Evolutionary conservation across 2,888 invertebrate species (phyloP), one percentile per base, ranked within the genome.

Genomic region (Ephialtes manifestator): DNA sequence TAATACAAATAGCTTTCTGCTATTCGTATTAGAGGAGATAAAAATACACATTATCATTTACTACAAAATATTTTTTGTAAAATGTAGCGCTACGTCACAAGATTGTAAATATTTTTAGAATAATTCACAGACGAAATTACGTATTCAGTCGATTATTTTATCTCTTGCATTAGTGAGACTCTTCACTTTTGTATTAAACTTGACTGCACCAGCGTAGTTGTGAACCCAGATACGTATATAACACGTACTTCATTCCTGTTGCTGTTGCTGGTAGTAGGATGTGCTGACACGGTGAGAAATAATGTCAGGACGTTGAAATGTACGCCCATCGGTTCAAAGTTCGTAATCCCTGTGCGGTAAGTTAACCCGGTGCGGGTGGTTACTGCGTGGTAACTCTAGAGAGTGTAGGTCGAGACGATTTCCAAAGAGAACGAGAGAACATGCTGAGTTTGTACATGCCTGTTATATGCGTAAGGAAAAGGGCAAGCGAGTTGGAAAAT

Each of bases 261-360:
- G 35, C 18, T 20, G 63, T 18, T 24, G 35, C 48, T 35, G 4
- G 4, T 20, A 60, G 51, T 15, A 24, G 60, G 48, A 20, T 70
- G 18, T 48, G 75, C 68, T 58, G 51, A 81, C 81, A 60, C 55
- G 81, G 58, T 83, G 68, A 70, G 55, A 71, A 83, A 46, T 83
- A 70, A 79, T 63, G 67, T 51, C 53, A 46, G 18, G 20, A 68
- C 60, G 67, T 63, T 75, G 75, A 79, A 70, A 76, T 75, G 74
- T 75, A 70, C 71, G 79, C 71, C 70, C 75, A 48, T 65, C 70
- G 53, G 72, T 86, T 77, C 79, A 74, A 80, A 84, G 82, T 86
- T 86, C 72, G 72, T 74, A 80, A 82, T 82, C 60, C 80, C 63
- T 2, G 18, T 58, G 58, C 46, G 70, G 46, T 43, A 46, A 70